Conservation (phyloP, 2,797 vertebrate genomes). For the Otolemur crassicaudatus region DNA sequence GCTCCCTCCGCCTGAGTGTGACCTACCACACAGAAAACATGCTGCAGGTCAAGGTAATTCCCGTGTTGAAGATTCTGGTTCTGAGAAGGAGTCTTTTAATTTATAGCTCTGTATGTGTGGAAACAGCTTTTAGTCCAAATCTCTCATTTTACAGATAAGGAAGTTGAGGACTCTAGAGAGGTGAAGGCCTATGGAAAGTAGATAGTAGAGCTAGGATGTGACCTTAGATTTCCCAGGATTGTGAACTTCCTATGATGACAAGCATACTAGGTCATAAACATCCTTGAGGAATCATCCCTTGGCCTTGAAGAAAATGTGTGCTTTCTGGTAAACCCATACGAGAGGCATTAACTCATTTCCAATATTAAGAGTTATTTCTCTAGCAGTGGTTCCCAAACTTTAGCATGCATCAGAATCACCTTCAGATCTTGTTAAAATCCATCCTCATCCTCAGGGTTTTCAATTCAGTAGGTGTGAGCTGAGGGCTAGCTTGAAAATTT, state of each 20-base stretch:
- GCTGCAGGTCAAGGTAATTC: slow-evolving; percentile 93
- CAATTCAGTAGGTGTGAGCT: no score
- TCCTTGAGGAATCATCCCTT: neutral
- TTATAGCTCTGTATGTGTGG: neutral
- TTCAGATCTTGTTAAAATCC: neutral
- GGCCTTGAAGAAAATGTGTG: neutral
- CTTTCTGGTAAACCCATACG: neutral
- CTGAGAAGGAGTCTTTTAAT: neutral
- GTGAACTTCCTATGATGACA: neutral
- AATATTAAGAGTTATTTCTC: neutral
- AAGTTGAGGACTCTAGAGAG: neutral
- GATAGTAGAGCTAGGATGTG: neutral
- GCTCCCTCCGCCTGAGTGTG: slow-evolving; percentile 87
- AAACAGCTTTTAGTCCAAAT: neutral
- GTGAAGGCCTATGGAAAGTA: neutral
- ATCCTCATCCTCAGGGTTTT: neutral
- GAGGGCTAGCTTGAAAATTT: neutral
- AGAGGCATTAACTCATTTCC: neutral
- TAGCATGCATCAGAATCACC: neutral
- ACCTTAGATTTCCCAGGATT: neutral
- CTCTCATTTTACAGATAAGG: neutral
- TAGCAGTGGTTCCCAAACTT: neutral
- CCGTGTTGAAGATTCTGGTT: neutral
- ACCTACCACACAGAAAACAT: slow-evolving; percentile 88
- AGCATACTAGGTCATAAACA: neutral